phyloP scores from a whole-genome alignment of 2,888 invertebrate genomes.

The Philonicus albiceps region DNA sequence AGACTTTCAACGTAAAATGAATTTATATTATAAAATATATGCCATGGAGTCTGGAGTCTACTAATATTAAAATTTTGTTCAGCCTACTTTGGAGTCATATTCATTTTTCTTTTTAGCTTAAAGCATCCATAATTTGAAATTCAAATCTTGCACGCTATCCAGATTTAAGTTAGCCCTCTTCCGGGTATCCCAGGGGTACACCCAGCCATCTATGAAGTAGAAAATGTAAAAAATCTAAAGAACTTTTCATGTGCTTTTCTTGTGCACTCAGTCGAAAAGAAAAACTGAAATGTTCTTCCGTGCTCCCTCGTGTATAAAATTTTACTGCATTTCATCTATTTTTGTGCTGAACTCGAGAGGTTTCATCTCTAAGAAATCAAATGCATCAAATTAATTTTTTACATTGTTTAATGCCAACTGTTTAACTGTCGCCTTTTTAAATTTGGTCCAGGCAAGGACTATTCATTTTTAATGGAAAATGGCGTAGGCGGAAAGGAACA shows the following conservation, averaged over 20 bases:
- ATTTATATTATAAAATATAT: not conserved
- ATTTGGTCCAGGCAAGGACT: not conserved
- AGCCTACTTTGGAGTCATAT: not conserved
- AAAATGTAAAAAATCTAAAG: not conserved
- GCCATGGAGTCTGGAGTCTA: too few species aligned
- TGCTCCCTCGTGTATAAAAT: not conserved
- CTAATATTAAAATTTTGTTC: not conserved
- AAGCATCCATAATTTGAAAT: not conserved
- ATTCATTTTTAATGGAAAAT: slow-evolving; percentile 18
- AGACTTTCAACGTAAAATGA: not conserved
- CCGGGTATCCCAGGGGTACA: not conserved
- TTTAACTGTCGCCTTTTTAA: not conserved
- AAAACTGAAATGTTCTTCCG: not conserved
- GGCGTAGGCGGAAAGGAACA: not conserved
- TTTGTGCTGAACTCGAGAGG: not conserved
- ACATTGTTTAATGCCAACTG: not conserved
- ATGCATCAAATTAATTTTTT: slow-evolving; percentile 22
- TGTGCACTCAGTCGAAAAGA: not conserved
- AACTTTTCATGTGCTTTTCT: not conserved
- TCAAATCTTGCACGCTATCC: not conserved
- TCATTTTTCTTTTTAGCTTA: not conserved
- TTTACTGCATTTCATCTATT: not conserved
- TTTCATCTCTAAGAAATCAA: not conserved
- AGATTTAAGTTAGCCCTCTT: not conserved
- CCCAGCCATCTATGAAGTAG: not conserved